Percentiles rank a stretch among this genome's conserved stretches.
phyloP scores from a whole-genome alignment of 2,888 invertebrate genomes.

The Zygogramma bicolorata region DNA sequence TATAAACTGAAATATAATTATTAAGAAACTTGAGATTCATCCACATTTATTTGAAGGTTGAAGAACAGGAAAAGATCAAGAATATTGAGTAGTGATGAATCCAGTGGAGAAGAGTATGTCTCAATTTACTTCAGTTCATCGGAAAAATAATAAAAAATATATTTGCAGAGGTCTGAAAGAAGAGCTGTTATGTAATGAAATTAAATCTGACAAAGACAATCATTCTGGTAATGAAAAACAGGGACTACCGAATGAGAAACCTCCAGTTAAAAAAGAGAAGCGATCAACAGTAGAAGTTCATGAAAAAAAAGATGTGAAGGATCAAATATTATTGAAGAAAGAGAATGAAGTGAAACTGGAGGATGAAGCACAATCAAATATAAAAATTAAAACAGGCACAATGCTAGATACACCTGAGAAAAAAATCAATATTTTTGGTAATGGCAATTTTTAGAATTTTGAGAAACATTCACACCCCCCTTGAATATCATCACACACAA shows the following conservation, averaged over 20 bases:
- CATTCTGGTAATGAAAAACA: slow-evolving; percentile 20
- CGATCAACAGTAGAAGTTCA: background rate
- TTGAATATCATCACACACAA: too few relatives aligned
- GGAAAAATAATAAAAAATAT: background rate
- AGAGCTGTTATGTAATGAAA: background rate
- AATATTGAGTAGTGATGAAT: slow-evolving; percentile 48
- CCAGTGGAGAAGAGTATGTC: slow-evolving; percentile 44
- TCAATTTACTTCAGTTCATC: background rate
- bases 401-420: slow-evolving; percentile 15
- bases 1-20: background rate
- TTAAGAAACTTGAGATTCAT: too few relatives aligned
- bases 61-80: slow-evolving; percentile 38
- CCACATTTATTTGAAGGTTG: slow-evolving; percentile 15
- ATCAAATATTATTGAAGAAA: too few relatives aligned
- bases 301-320: background rate
- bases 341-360: background rate
- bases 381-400: background rate
- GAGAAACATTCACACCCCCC: too few relatives aligned
- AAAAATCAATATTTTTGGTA: slow-evolving; percentile 37
- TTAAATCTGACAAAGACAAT: background rate
- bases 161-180: background rate
- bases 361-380: background rate
- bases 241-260: background rate
- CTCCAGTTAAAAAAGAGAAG: background rate
- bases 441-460: background rate